These are phyloP conservation scores for Pilophorus perplexus DNA, from an alignment of 2,888 invertebrate species.

Conservation along the genomic window DNA sequence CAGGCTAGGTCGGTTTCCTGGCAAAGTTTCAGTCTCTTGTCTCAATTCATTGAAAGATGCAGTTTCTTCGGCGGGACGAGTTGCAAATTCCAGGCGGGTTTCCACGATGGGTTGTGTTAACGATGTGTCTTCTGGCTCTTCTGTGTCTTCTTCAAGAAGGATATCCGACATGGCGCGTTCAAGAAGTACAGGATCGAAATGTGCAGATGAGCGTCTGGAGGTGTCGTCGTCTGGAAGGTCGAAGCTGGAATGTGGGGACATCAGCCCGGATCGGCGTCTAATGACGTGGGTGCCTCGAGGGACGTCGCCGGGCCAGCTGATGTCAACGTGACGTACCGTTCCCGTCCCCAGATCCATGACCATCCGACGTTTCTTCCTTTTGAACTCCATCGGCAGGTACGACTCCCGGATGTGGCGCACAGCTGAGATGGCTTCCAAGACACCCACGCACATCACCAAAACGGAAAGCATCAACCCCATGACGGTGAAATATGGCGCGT, in stretches of 20 bases:
- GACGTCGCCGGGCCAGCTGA: conserved; percentile 37
- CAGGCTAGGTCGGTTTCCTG: conserved; percentile 9
- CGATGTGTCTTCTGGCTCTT: conserved; percentile 29
- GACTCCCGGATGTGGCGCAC: conserved; percentile 57
- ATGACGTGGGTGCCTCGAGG: conserved; percentile 37
- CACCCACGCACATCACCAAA: conserved; percentile 72
- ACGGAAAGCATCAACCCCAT: conserved; percentile 76
- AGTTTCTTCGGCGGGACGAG: neutral
- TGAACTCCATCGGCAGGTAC: conserved; percentile 48
- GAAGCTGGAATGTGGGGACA: conserved; percentile 29
- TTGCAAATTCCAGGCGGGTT: conserved; percentile 8
- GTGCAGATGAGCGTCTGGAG: conserved; percentile 18
- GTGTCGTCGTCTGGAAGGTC: conserved; percentile 12
- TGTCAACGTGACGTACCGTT: conserved; percentile 40
- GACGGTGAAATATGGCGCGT: neutral
- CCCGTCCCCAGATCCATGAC: conserved; percentile 38
- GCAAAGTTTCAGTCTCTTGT: conserved; percentile 3
- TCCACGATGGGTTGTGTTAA: conserved; percentile 8
- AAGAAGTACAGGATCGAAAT: conserved; percentile 19
- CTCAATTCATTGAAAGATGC: conserved; percentile 24
- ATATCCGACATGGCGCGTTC: conserved; percentile 43
- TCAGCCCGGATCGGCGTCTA: conserved; percentile 22
- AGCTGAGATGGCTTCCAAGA: conserved; percentile 65
- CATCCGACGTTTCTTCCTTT: conserved; percentile 34
- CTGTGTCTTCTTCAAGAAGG: conserved; percentile 34